Percentiles rank a stretch among this genome's conserved stretches.
Conservation (phyloP, 1,140 invertebrate species). For the Drosophila ohnishii region DNA sequence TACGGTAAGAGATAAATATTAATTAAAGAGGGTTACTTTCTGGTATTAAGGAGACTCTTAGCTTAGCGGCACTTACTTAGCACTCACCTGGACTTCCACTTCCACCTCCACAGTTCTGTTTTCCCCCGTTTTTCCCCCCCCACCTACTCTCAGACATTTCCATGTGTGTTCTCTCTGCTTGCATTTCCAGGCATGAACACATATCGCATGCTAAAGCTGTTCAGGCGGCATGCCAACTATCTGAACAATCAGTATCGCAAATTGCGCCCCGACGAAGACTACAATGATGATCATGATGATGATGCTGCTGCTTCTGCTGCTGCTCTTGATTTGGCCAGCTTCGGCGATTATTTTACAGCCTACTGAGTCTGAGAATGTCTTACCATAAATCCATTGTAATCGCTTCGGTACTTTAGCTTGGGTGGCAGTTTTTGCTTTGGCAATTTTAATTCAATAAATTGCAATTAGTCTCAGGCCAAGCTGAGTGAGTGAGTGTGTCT, state of each 20-base stretch:
- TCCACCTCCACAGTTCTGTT: conserved; percentile 16
- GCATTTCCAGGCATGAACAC: conserved; percentile 80
- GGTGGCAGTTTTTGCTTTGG: conserved; percentile 37
- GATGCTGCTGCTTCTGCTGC: not conserved
- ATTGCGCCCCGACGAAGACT: conserved; percentile 75
- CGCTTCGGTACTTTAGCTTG: conserved; percentile 38
- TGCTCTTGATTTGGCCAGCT: conserved; percentile 30
- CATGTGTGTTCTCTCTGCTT: conserved; percentile 53
- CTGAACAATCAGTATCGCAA: conserved; percentile 81
- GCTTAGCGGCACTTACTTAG: conserved; percentile 30
- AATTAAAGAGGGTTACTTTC: not conserved
- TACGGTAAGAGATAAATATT: conserved; percentile 74
- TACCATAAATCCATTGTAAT: conserved; percentile 71
- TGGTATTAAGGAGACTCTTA: not conserved
- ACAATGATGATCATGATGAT: conserved; percentile 32
- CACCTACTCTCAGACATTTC: conserved; percentile 24
- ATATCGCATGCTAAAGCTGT: conserved; percentile 81
- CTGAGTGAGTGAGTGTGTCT: conserved; percentile 33
- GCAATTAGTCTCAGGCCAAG: conserved; percentile 37
- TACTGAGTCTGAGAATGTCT: conserved; percentile 55
- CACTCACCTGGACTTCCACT: conserved; percentile 33
- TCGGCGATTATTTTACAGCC: conserved; percentile 45
- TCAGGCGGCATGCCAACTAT: conserved; percentile 80
- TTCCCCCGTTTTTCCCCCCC: not conserved
- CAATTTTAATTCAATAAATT: conserved; percentile 48